Evolutionary conservation across 2,888 invertebrate genomes (phyloP), one percentile per base, ranked within the genome.

Genomic region (Dasypogon diadema): DNA sequence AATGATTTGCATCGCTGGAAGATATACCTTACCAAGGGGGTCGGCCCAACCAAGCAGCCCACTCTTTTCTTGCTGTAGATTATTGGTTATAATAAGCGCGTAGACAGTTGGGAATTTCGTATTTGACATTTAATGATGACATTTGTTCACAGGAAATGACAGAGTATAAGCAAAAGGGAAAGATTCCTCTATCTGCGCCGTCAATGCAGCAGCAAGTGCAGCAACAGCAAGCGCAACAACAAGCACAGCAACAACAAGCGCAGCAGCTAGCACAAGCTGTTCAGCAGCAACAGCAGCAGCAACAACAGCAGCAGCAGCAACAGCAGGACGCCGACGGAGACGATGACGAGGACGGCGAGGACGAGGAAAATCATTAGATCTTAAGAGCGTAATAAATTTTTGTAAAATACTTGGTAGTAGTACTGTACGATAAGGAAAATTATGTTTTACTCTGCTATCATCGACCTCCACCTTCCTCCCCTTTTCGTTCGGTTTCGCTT

Each of bases 361-460:
- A 85, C 80, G 86, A 86, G 80, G 86, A 86, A 79, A 85, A 86
- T 83, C 86, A 86, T 83, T 86, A 86, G 85, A 83, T 83, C 81
- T 85, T 76, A 76, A 77, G 73, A 18, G 58, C 72, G 58, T 73
- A 60, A 74, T 65, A 68, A 78, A 77, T 74, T 68, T 55, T 76
- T 77, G 77, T 77, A 77, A 77, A 76, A 77, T 77, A 74, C 56
- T 75, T 74, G 75, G 75, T 77, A 77, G 68, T 75, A 74, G 68
- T 77, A 75, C 75, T 76, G 77, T 77, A 77, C 77, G 73, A 77
- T 77, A 77, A 77, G 77, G 74, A 76, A 76, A 77, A 76, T 70
- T 70, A 70, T 70, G 54, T 70, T 70, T 70, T 70, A 70, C 70
- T 70, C 56, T 74, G 46, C 58, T 74, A 37, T 58, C 56, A 37